Base-by-base conservation (phyloP, 2,797 vertebrate species). In the Erithacus rubecula region DNA sequence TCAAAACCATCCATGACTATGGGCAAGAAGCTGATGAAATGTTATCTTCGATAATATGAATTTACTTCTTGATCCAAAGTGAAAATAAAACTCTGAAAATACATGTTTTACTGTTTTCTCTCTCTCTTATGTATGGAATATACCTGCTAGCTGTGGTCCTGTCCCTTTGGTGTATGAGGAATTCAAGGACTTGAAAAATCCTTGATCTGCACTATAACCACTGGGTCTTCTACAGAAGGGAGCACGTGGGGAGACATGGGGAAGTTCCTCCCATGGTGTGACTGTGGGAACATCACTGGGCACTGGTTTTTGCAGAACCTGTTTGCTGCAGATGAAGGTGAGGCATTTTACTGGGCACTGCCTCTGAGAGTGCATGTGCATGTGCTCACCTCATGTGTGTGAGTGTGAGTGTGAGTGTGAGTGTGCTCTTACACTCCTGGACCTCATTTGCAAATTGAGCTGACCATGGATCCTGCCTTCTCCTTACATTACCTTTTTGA, bases 241-340 rank as follows among this genome's bases (percentile, higher is more conserved):
- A 83, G 22, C 27, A 49, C 0, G 0, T 29, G 20, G 34, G 16
- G 19, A 74, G 41, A 18, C 13, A 22, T 0, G 0, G 30, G 6
- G 8, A 81, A 64, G 32, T 37, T 2, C 6, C 7, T 14, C 13
- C 11, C 8, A 1, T 6, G 21, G 6, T 5, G 8, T 49, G 32
- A 58, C 15, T 51, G n/a, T 51, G 36, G 17, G 43, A 63, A 43
- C n/a, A 62, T 37, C 68, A 27, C 12, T 51, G 36, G 21, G 30
- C 32, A 30, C 11, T 18, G 27, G 0, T 46, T 90, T 79, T 44
- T 78, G 34, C 43, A 75, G 43, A 68, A 78, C 15, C 27, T 65
- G 15, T 39, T 69, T 60, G 26, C 36, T 83, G 21, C 6, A 1
- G 84, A 4, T 47, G 44, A 9, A 59, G 84, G 52, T 46, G 41